Evolutionary conservation across 2,113 vertebrate genomes (phyloP).

Genomic region (Rhabdomys dilectus): DNA sequence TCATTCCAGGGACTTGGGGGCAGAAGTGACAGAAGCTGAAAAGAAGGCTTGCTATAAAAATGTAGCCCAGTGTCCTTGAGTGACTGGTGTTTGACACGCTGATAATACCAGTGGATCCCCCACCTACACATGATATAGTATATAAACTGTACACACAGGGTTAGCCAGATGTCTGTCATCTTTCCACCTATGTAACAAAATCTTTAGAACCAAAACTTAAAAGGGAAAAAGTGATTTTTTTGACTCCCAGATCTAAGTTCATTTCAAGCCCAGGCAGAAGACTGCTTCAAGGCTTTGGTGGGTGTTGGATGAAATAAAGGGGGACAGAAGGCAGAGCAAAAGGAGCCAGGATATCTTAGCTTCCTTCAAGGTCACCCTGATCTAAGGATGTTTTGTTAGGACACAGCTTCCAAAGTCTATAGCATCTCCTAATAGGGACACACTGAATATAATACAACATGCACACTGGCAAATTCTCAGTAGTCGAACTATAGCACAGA

Average conservation of each 20-base stretch:
- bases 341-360: too few species aligned
- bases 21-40: neutral
- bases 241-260: neutral
- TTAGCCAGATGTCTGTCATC: neutral
- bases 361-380: neutral
- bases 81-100: neutral
- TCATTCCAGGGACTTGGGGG: too few species aligned
- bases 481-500: too few species aligned
- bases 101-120: too few species aligned
- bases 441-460: neutral
- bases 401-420: neutral
- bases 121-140: neutral
- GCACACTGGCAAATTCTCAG: neutral
- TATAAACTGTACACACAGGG: neutral
- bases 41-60: neutral
- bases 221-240: neutral
- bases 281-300: neutral
- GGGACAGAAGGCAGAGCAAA: neutral
- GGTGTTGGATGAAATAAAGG: neutral
- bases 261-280: neutral
- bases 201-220: neutral
- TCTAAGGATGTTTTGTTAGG: neutral
- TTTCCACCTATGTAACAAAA: neutral
- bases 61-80: neutral
- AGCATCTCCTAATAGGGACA: neutral